Base-by-base conservation (phyloP, 2,888 invertebrate species). In the Thymelicus acteon region DNA sequence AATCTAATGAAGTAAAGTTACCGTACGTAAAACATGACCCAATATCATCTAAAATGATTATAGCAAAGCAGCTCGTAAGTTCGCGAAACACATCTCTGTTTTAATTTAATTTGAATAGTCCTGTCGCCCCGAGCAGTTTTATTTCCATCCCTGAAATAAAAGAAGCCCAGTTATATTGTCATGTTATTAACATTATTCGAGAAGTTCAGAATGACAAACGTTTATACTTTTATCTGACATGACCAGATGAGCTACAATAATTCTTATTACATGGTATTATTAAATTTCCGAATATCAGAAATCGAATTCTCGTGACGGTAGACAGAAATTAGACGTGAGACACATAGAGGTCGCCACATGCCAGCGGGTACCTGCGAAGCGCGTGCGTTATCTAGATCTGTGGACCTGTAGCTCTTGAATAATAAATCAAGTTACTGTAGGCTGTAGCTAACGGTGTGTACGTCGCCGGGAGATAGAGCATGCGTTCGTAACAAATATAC, bases 301-400 rank as follows among this genome's bases (percentile, higher is more conserved):
- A 19, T 19, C 10, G 10, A 54, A 52, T 44, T 44, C 44, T 10
- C 44, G 15, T 24, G 54, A 24, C 24, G 54, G 54, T 24, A 54
- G 54, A 12, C 54, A 24, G 24, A 24, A 24, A 54, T 54, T 24
- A 12, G 10, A 10, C 24, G 7, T 15, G 24, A 54, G 31, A 58
- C 58, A 58, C 61, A 39, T 62, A 61, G 62, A 62, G 19, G 47
- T 24, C 73, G 63, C 67, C 52, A 71, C 67, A 19, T 52, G 19
- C 19, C 12, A 19, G n/a, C 54, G 49, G 60, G 72, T 71, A 64
- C 70, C 70, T 73, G 61, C 61, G 52, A 48, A 54, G 62, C 19
- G 68, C 68, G 68, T 68, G 68, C 68, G 62, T 39, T 57, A 68
- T 68, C 68, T 62, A 37, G 47, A 68, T 68, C 62, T 37, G 40